Percentiles rank a stretch among this genome's conserved stretches.
Evolutionary conservation across 2,888 invertebrate genomes (phyloP).

Genomic region (Phorcus lineatus): DNA sequence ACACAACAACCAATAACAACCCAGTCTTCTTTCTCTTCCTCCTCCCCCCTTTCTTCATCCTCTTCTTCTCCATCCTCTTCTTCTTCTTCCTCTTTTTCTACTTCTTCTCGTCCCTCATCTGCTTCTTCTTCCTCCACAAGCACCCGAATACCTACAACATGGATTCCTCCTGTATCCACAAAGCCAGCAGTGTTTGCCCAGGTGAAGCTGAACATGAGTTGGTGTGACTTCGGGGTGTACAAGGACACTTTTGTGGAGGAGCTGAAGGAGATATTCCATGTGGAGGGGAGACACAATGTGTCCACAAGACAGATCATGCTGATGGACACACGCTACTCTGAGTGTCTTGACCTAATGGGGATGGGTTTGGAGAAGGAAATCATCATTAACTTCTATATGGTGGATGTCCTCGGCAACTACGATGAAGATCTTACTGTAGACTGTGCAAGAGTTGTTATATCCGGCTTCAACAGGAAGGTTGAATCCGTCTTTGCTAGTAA

Average conservation of each 20-base stretch:
- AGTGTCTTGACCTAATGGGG: conserved; percentile 32
- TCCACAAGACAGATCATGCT: conserved; percentile 32
- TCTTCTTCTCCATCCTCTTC: neutral
- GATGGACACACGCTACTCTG: conserved; percentile 16
- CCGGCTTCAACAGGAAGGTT: conserved; percentile 39
- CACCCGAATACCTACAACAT: neutral
- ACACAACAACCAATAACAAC: neutral
- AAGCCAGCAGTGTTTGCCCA: conserved; percentile 52
- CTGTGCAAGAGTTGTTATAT: conserved; percentile 49
- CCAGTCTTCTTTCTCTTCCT: too few species aligned
- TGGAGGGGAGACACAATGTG: conserved; percentile 9
- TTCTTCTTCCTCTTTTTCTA: neutral
- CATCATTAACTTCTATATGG: conserved; percentile 55
- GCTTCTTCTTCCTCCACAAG: neutral
- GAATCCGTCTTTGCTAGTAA: conserved; percentile 52
- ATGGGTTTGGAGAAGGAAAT: conserved; percentile 41
- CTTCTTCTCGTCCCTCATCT: neutral
- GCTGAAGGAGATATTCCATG: conserved; percentile 29
- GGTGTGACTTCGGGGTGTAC: conserved; percentile 54
- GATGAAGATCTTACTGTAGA: conserved; percentile 54
- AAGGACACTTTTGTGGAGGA: conserved; percentile 32
- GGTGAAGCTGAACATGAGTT: conserved; percentile 59
- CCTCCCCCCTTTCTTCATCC: neutral
- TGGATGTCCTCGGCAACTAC: conserved; percentile 53
- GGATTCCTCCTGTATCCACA: neutral